phyloP scores from a whole-genome alignment of 2,113 vertebrate species.

The Mus musculus region GRCm39 chr17:4911001-4911500 shows the following conservation, averaged over 20 bases:
- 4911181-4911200: constrained; percentile 12
- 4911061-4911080: not conserved
- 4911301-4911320: not conserved
- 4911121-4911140: not conserved
- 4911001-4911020: not conserved
- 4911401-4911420: not conserved
- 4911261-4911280: not conserved
- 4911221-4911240: not conserved
- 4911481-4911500: not conserved
- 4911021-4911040: not conserved
- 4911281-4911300: not conserved
- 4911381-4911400: not conserved
- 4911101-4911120: not conserved
- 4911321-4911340: not conserved
- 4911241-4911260: not conserved
- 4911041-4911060: not conserved
- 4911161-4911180: not conserved
- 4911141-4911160: not conserved
- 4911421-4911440: not conserved
- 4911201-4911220: not conserved
- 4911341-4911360: fast-evolving
- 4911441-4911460: not conserved
- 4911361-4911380: not conserved
- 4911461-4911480: not conserved
- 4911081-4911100: not conserved